Conservation (phyloP, 2,888 invertebrate genomes). For the Hyposoter dolosus region DNA sequence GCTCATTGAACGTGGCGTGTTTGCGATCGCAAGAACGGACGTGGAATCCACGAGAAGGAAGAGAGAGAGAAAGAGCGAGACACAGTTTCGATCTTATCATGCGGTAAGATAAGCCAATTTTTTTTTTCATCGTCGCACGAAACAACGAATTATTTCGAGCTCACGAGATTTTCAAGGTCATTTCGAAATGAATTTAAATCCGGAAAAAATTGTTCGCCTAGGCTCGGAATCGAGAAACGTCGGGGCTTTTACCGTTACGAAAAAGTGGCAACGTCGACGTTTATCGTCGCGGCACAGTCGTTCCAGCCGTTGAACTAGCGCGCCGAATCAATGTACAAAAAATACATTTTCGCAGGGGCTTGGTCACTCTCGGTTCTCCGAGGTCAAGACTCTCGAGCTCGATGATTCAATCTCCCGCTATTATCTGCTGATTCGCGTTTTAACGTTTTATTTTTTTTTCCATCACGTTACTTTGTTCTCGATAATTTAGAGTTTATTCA, state of each 20-base stretch:
- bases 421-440: conserved; percentile 17
- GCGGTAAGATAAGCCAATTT: conserved; percentile 1
- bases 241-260: conserved; percentile 53
- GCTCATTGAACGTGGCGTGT: conserved; percentile 50
- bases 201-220: background rate
- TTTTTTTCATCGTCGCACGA: background rate
- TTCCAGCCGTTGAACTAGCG: conserved; percentile 34
- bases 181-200: background rate
- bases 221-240: background rate
- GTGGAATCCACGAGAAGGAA: conserved; percentile 7
- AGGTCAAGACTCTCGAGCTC: conserved; percentile 60
- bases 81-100: conserved; percentile 28
- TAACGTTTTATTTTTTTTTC: background rate
- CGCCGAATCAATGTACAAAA: conserved; percentile 29
- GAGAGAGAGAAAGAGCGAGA: conserved; percentile 1
- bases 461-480: background rate
- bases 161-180: background rate
- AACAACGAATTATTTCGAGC: background rate
- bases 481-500: background rate
- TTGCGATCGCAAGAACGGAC: conserved; percentile 45
- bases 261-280: conserved; percentile 65
- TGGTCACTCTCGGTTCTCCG: conserved; percentile 44
- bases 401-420: conserved; percentile 46
- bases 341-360: background rate
- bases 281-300: conserved; percentile 52